Base-by-base conservation (phyloP, 2,797 vertebrate species). In the Calcarius lapponicus region DNA sequence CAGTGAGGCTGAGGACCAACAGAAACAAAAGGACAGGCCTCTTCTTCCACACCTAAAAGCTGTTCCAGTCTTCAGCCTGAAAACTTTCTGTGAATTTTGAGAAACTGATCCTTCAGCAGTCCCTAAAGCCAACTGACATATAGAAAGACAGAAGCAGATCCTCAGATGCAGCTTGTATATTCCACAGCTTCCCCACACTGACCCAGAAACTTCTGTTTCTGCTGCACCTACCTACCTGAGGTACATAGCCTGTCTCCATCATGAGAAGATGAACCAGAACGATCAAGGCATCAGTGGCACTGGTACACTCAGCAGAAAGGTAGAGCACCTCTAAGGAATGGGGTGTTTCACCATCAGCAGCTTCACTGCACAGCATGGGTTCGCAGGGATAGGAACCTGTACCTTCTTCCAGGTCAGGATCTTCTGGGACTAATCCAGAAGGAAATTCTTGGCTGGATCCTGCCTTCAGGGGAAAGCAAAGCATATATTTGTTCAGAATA, bases 351-450 rank as follows among this genome's bases (percentile, higher is more conserved):
- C 99, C 98, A 3, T 98, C 98, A 88, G 96, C 97, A 0, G 98
- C 98, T 96, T 99, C 99, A 57, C 98, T 98, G 96, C 99, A 99
- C 88, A 99, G 97, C 99, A 99, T 99, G 13, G 99, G 99, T 38
- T 99, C 99, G 0, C 97, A 98, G 43, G 97, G 95, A 73, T 90
- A 98, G 92, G 91, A 95, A 26, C 82, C 96, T 15, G 88, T 24
- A 29, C 79, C 93, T 91, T 97, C 97, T 56, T 94, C 97, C 76
- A 95, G 76, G 29, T 84, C 97, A 78, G 81, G 64, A 50, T 95
- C 95, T 66, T 97, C 97, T n/a, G 96, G 54, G 48, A 94, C 69
- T 43, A 74, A 78, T 5, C 64, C 96, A 31, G 92, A 95, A 87
- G 93, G 71, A 51, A 95, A 95, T 73, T 80, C 93, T 25, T 95